Conservation (phyloP, 2,113 vertebrate genomes). For the Myotis lucifugus region DNA sequence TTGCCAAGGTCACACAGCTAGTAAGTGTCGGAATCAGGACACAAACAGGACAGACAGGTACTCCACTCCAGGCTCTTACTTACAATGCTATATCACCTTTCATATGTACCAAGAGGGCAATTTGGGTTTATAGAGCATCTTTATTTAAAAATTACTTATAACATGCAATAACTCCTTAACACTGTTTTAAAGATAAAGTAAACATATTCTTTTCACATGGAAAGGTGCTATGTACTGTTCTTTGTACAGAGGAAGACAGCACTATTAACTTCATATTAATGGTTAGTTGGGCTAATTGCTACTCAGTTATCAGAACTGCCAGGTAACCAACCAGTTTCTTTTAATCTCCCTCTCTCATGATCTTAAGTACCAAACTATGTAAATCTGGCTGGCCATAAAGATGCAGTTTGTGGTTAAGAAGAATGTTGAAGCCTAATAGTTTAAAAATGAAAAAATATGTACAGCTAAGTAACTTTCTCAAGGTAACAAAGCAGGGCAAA, state of each 20-base stretch:
- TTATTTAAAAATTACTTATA: conserved; percentile 21
- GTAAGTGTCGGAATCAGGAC: neutral
- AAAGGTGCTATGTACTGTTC: neutral
- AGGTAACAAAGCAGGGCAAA: neutral
- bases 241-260: neutral
- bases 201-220: neutral
- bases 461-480: neutral
- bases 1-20: neutral
- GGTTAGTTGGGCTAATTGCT: neutral
- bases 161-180: neutral
- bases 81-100: neutral
- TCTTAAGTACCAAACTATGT: neutral
- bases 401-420: neutral
- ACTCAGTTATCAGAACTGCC: neutral
- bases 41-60: neutral
- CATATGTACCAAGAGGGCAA: neutral
- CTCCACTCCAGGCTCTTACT: neutral
- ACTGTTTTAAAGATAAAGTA: neutral
- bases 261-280: neutral
- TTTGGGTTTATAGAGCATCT: neutral
- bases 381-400: neutral
- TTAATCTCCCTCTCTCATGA: neutral
- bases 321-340: neutral
- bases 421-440: neutral
- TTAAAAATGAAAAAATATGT: conserved; percentile 15